phyloP scores from a whole-genome alignment of 2,797 vertebrate species.

The Setipinna tenuifilis region DNA sequence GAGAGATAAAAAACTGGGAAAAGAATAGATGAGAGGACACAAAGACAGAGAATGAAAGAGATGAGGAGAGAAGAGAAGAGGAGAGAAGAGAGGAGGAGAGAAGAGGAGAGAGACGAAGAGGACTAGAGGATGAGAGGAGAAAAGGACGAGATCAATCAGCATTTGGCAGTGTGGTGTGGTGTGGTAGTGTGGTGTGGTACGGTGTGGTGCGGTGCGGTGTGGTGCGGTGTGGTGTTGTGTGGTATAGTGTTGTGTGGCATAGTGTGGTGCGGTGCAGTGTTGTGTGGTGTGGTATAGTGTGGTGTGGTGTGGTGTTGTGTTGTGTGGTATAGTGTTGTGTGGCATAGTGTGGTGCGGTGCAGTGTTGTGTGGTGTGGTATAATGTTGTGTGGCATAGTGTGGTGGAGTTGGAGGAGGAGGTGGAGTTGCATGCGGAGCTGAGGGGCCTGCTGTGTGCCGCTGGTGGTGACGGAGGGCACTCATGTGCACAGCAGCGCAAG shows the following conservation, averaged over 20 bases:
- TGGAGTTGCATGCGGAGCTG: neutral
- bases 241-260: too few species aligned
- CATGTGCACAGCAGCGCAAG: conserved; percentile 52
- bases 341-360: too few species aligned
- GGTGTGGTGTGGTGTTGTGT: too few species aligned
- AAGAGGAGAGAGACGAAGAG: neutral
- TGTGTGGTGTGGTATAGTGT: too few species aligned
- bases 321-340: too few species aligned
- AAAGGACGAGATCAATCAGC: neutral
- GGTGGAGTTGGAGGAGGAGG: neutral
- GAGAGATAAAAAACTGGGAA: neutral
- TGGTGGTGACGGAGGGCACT: conserved; percentile 40
- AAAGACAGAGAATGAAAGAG: neutral
- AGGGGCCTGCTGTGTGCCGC: conserved; percentile 18
- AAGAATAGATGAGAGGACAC: neutral
- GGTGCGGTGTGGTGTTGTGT: too few species aligned
- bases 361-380: too few species aligned
- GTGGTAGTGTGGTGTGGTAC: too few species aligned
- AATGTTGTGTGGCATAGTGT: too few species aligned
- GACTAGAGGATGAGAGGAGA: neutral
- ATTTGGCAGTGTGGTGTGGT: neutral
- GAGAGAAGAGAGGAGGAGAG: neutral
- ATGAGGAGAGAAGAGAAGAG: neutral
- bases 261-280: too few species aligned
- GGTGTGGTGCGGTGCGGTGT: too few species aligned